Conservation (phyloP, 2,888 invertebrate species). For the Chrysomela aeneicollis region DNA sequence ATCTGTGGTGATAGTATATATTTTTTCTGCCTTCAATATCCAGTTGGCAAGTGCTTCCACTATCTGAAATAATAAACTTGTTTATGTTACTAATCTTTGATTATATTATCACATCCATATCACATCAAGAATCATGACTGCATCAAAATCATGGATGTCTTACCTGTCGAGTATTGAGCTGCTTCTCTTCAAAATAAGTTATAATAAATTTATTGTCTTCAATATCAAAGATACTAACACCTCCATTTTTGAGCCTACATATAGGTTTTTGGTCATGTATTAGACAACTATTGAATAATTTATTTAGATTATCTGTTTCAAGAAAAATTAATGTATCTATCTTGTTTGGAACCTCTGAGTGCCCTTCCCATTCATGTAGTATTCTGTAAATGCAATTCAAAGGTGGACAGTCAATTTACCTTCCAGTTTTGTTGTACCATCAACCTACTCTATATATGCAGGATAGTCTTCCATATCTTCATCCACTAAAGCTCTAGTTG, state of each 20-base stretch:
- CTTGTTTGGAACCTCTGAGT: constrained; percentile 32
- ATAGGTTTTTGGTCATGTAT: constrained; percentile 30
- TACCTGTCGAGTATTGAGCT: constrained; percentile 49
- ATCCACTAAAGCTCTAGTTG: constrained; percentile 56
- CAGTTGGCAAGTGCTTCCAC: constrained; percentile 50
- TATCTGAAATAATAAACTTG: constrained; percentile 47
- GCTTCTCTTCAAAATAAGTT: constrained; percentile 37
- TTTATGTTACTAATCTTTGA: too few species aligned
- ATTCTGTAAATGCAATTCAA: constrained; percentile 38
- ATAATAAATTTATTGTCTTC: constrained; percentile 41
- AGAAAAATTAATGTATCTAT: constrained; percentile 45
- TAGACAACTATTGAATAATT: constrained; percentile 36
- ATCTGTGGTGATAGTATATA: constrained; percentile 52
- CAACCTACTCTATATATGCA: constrained; percentile 46
- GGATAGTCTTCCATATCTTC: constrained; percentile 55
- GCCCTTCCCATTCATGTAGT: constrained; percentile 43
- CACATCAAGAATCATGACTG: neutral
- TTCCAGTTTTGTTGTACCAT: constrained; percentile 6
- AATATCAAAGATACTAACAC: constrained; percentile 42
- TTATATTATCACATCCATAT: too few species aligned
- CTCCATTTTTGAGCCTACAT: constrained; percentile 36
- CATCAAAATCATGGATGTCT: constrained; percentile 11
- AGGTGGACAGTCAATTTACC: neutral
- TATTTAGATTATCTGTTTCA: constrained; percentile 42
- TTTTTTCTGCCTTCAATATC: constrained; percentile 48